Evolutionary conservation across 1,140 invertebrate species (phyloP), one percentile per base, ranked within the genome.

Genomic region (Drosophila cardini): DNA sequence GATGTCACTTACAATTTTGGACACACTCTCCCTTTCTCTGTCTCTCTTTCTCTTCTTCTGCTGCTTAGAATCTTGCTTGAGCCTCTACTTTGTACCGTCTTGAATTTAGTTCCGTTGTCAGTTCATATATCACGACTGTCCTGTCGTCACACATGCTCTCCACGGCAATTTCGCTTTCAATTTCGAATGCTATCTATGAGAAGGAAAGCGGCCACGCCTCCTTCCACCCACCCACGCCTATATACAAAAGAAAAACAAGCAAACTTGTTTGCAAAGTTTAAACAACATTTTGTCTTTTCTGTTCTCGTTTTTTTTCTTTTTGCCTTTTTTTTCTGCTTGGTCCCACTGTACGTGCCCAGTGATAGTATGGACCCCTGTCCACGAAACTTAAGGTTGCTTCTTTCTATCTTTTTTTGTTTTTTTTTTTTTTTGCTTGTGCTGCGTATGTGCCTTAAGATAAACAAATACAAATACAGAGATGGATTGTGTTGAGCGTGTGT

Each of bases 231-330:
- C 53, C 21, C 50, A 46, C 8, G 53, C 21, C 21, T 40, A 16
- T 46, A 9, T 61, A 67, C 6, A 56, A 40, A 56, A 70, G 43
- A 74, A 85, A 77, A 84, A 83, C 80, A 84, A 80, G 80, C 84
- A 89, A 83, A 84, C 76, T 87, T 87, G 83, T 87, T 87, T 89
- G 84, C 84, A 87, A 89, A 87, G 84, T 87, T 87, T 87, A 87
- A 87, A 87, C 80, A 89, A 89, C 84, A 89, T 89, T 84, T 87
- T 70, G 74, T 76, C 16, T 15, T 55, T 16, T 2, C 21, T n/a
- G 43, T 38, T 40, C 45, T 43, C 10, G 79, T 40, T 16, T 5
- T 13, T 42, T 43, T 61, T 36, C n/a, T 1, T 32, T 26, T 38
- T 48, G 11, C 18, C 21, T 40, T 16, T 56, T 42, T 43, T 56